Percentiles rank a stretch among this genome's conserved stretches.
phyloP scores from a whole-genome alignment of 1,140 invertebrate genomes.

The Philopotamus ludificatus region DNA sequence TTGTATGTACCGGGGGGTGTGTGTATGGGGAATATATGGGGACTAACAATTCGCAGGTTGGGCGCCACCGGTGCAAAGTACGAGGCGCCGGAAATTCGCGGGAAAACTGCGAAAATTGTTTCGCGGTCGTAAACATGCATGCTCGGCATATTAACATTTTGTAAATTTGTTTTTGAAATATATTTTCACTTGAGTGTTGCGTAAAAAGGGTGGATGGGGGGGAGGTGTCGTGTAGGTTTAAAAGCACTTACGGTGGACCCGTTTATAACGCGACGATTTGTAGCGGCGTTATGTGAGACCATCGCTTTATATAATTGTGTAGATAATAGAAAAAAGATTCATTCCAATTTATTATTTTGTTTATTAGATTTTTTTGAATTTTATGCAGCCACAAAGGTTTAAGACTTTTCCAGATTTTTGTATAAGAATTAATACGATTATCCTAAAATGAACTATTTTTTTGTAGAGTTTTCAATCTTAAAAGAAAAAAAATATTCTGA shows the following conservation, averaged over 20 bases:
- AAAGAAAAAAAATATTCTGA: no score
- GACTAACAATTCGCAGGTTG: constrained; percentile 3
- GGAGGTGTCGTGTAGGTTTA: no score
- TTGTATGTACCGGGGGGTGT: no score
- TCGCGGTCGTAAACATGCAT: background rate
- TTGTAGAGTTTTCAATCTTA: no score
- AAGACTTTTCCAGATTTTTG: no score
- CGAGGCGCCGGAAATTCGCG: background rate
- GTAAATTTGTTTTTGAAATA: background rate
- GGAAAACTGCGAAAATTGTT: background rate
- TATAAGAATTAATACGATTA: no score
- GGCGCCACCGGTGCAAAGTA: constrained; percentile 1
- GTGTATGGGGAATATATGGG: constrained; percentile 3
- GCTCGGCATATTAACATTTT: background rate
- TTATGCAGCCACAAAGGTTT: no score
- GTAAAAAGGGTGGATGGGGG: no score
- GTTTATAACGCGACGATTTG: background rate
- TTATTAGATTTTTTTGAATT: no score
- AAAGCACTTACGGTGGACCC: background rate
- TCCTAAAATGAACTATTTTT: no score
- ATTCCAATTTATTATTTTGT: no score
- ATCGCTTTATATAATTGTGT: background rate
- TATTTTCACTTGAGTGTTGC: background rate
- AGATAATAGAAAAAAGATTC: no score
- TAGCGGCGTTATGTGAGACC: background rate